Conservation (phyloP, 30 jellyfish, hydroid and myxozoan genomes). For the Hydra vulgaris region DNA sequence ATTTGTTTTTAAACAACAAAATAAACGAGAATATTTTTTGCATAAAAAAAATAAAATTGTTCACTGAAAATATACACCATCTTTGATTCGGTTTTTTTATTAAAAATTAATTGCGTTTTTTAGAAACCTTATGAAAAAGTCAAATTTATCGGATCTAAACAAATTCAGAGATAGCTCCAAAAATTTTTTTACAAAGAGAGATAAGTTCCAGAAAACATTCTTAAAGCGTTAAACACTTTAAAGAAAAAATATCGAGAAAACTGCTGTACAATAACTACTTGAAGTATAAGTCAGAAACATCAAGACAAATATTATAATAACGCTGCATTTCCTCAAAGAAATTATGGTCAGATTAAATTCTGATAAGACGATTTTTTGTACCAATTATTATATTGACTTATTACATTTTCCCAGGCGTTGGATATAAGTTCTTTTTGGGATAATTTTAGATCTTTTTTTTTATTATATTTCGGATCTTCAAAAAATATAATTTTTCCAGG, state of each 20-base stretch:
- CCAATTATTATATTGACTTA: background rate
- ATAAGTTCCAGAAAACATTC: too few species aligned
- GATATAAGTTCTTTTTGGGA: background rate
- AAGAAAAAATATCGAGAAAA: too few species aligned
- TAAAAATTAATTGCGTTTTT: background rate
- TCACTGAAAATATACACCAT: background rate
- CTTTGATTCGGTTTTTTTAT: background rate
- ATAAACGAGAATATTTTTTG: background rate
- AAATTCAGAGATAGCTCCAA: too few species aligned
- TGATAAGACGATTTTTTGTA: background rate
- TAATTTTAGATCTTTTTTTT: background rate
- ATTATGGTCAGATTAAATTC: background rate
- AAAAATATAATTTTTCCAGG: background rate
- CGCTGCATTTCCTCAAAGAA: background rate
- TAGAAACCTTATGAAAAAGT: background rate
- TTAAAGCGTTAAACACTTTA: too few species aligned
- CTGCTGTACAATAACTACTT: background rate
- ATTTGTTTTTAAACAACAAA: background rate
- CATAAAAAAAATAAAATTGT: background rate
- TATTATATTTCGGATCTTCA: background rate
- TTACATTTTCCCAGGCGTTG: background rate
- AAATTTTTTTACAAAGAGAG: too few species aligned
- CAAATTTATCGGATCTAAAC: too few species aligned
- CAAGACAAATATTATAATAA: background rate
- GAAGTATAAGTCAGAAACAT: background rate